Evolutionary conservation across 1,140 invertebrate genomes (phyloP), one percentile per base, ranked within the genome.

Genomic region (Musca domestica): DNA sequence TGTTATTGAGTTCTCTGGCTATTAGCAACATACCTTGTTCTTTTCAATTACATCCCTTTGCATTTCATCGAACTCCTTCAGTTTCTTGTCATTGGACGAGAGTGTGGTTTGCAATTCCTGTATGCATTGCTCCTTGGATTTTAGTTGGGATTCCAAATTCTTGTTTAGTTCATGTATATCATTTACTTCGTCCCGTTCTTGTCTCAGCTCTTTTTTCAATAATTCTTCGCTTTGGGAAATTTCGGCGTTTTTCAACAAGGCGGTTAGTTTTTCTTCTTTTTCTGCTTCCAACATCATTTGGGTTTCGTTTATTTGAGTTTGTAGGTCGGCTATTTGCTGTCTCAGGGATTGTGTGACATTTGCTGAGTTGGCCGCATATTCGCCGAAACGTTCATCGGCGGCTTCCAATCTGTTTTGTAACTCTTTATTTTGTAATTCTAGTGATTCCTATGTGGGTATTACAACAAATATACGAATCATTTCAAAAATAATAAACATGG

Each of bases 181-280:
- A 71, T 67, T 72, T 12, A 74, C 68, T 77, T 84, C 71, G 67
- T 68, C 72, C 46, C 74, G 72, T 68, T 81, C 79, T 58, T 87
- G 85, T 48, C 88, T 85, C 72, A 90, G 85, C 67, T 91, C 86
- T 70, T 91, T 88, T 70, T 88, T 87, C 1, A 89, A 87, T 63
- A 92, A 84, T 78, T 93, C 90, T 65, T 91, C 86, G 65, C 91
- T 89, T 76, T 94, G 92, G 0, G 92, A 94, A 67, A 94, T 89
- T 79, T 93, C 89, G 3, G 92, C 92, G 77, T 93, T 95, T 25
- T 92, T 86, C 34, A 95, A 73, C 63, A 94, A 79, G 1, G 90
- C 88, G 12, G 88, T 87, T 76, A 93, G 89, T 73, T 92, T 94
- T 67, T 94, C 92, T 65, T 88, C 83, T 27, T 85, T 86, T 69